These are phyloP conservation scores for Diloba caeruleocephala DNA, from an alignment of 2,888 invertebrate species.

Conservation along the genomic window DNA sequence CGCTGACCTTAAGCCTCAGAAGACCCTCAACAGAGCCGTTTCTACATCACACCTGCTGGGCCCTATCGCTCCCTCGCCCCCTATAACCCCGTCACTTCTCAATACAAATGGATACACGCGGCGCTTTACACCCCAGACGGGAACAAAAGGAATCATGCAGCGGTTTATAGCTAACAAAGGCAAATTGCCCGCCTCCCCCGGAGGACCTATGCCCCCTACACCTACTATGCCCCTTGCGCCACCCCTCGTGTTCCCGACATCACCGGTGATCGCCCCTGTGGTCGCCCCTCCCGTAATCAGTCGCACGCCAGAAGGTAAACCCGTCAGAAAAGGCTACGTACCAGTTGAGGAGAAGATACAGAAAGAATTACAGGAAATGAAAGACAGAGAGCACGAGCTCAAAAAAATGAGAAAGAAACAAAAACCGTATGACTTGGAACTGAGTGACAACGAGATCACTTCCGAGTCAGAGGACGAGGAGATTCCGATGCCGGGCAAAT, in stretches of 20 bases:
- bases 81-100: constrained; percentile 73
- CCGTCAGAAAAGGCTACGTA: constrained; percentile 93
- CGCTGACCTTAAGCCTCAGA: constrained; percentile 66
- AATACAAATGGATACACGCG: constrained; percentile 87
- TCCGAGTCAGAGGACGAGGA: constrained; percentile 90
- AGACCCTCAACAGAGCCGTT: constrained; percentile 78
- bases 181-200: constrained; percentile 83
- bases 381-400: constrained; percentile 94
- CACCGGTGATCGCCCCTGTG: constrained; percentile 67
- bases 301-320: constrained; percentile 90
- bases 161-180: constrained; percentile 95
- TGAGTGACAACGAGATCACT: constrained; percentile 89
- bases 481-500: constrained; percentile 89
- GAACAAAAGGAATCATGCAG: constrained; percentile 95
- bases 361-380: constrained; percentile 95
- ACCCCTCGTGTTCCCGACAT: constrained; percentile 74
- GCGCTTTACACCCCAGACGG: constrained; percentile 90
- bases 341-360: constrained; percentile 97
- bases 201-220: constrained; percentile 68
- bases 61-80: constrained; percentile 75
- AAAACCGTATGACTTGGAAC: constrained; percentile 90
- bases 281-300: constrained; percentile 80
- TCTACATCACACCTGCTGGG: constrained; percentile 84
- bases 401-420: constrained; percentile 91
- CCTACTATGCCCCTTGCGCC: constrained; percentile 64